Evolutionary conservation across 1,140 invertebrate genomes (phyloP), one percentile per base, ranked within the genome.

Genomic region (Homarus americanus): DNA sequence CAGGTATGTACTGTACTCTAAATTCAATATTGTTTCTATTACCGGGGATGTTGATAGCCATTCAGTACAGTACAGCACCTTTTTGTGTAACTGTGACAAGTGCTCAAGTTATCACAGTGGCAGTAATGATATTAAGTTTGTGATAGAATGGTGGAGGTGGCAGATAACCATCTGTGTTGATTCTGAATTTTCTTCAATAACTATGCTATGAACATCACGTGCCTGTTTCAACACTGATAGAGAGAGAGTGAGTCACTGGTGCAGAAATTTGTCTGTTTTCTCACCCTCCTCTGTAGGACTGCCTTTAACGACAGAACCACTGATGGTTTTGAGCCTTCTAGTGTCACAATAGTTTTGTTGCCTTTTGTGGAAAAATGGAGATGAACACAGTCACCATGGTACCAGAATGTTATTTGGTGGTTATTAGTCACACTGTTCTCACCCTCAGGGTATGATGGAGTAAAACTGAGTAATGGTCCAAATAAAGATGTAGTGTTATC

Each of bases 231-330:
- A 32, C n/a, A 82, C 32, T 82, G 49, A 32, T 63, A 53, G 36
- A 20, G 49, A 17, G 32, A 82, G 63, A 20, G 79, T 82, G 63
- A 20, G 79, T 82, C 79, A 82, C 79, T 82, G 28, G 7, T 24
- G 15, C 3, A 24, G 41, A 34, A 7, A 17, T 9, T 44, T 38
- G 32, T 24, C 38, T 38, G 44, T 24, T 82, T 53, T 36, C 1
- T 24, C 32, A 82, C 49, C 38, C 49, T 82, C 28, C 49, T 82
- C 63, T 82, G 49, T 63, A 82, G 24, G 28, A 53, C 49, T 28
- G 79, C 49, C 44, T 63, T 82, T 82, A 58, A 36, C 63, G 79
- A 82, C n/a, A 82, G 49, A 28, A 82, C 79, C 24, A 82, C 32
- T 28, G 15, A 63, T 17, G 79, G 36, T 38, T 82, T 82, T 12